These are phyloP conservation scores for Peromyscus polionotus DNA, from an alignment of 2,113 vertebrate species.

Conservation along the genomic window DNA sequence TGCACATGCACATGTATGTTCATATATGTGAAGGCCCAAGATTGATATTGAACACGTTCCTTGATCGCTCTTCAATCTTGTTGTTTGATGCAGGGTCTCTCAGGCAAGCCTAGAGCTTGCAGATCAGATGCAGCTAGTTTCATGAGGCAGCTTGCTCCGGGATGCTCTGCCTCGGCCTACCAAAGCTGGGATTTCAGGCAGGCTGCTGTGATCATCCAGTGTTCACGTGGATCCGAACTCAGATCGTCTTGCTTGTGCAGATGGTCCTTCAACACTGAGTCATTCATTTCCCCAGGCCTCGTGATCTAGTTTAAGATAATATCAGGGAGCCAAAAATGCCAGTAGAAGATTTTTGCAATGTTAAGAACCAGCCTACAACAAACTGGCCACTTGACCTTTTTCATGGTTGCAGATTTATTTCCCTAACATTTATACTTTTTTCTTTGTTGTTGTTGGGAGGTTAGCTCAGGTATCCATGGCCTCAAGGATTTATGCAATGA, in stretches of 20 bases:
- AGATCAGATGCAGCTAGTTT: not conserved
- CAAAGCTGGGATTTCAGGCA: not conserved
- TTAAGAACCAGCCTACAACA: not conserved
- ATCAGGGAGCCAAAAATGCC: not conserved
- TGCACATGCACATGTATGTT: not conserved
- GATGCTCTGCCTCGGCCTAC: not conserved
- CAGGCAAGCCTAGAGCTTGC: not conserved
- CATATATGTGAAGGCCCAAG: too few relatives aligned
- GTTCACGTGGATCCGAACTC: too few relatives aligned
- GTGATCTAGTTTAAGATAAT: not conserved
- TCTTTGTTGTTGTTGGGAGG: too few relatives aligned
- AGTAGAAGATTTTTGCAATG: not conserved
- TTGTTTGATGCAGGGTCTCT: too few relatives aligned
- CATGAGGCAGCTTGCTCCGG: not conserved
- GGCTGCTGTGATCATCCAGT: too few relatives aligned
- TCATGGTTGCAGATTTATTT: slow-evolving; percentile 35
- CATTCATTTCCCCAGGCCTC: not conserved
- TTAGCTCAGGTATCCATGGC: not conserved
- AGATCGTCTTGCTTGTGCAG: too few relatives aligned
- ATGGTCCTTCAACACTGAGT: not conserved
- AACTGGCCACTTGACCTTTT: slow-evolving; percentile 6
- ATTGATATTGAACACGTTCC: too few relatives aligned
- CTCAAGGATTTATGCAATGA: not conserved
- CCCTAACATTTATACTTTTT: slow-evolving; percentile 9
- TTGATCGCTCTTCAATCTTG: not conserved